Percentiles rank a stretch among this genome's conserved stretches.
Conservation (phyloP, 2,888 invertebrate species). For the Dorcus parallelipipedus region DNA sequence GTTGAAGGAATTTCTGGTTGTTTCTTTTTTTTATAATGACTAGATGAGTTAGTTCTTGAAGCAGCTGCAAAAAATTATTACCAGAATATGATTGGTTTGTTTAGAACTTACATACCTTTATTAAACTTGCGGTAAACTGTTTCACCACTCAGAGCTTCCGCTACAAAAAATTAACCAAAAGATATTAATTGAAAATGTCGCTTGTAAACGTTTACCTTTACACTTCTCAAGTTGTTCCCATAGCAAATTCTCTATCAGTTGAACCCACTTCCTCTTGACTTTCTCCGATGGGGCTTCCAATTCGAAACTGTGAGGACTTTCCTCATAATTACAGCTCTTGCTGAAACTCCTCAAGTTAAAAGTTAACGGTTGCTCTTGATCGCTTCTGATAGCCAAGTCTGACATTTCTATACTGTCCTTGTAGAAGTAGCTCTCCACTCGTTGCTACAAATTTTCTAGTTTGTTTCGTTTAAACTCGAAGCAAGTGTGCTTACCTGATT, state of each 20-base stretch:
- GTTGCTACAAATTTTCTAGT: slow-evolving; percentile 27
- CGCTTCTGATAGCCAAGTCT: slow-evolving; percentile 27
- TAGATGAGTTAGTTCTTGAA: no score
- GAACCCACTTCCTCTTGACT: slow-evolving; percentile 37
- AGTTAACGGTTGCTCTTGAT: slow-evolving; percentile 14
- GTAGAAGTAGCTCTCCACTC: slow-evolving; percentile 36
- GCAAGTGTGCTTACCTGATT: slow-evolving; percentile 19
- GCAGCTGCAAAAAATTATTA: no score
- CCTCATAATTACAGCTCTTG: slow-evolving; percentile 11
- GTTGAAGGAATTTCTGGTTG: no score
- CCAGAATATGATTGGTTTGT: no score
- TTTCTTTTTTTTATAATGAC: no score
- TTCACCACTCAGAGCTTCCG: no score
- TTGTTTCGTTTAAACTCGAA: background rate
- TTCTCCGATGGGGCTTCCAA: slow-evolving; percentile 36
- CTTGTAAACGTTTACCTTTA: slow-evolving; percentile 32
- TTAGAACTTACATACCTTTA: no score
- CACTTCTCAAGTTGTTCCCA: slow-evolving; percentile 39
- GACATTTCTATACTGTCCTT: slow-evolving; percentile 35
- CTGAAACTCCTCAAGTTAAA: slow-evolving; percentile 14
- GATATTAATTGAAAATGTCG: background rate
- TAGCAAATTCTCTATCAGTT: slow-evolving; percentile 36
- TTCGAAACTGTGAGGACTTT: background rate
- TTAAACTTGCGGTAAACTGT: no score
- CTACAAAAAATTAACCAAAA: no score